Evolutionary conservation across 2,113 vertebrate species (phyloP).

Genomic region (Carettochelys insculpta): DNA sequence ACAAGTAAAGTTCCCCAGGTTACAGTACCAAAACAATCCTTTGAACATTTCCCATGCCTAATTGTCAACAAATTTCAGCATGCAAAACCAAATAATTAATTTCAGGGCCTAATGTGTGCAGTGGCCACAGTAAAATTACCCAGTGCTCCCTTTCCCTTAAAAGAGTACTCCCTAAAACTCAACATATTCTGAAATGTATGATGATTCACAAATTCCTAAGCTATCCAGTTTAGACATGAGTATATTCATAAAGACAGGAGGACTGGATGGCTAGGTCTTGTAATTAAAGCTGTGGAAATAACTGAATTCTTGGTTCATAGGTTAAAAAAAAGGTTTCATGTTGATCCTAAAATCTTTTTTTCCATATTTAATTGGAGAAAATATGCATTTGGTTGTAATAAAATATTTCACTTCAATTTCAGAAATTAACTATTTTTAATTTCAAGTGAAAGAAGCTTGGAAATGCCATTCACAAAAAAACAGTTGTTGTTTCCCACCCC

Average conservation of each 20-base stretch:
- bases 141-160: conserved; percentile 42
- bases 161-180: neutral
- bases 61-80: conserved; percentile 41
- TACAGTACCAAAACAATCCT: neutral
- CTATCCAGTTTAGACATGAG: neutral
- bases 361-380: too few species aligned
- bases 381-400: neutral
- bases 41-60: neutral
- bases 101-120: conserved; percentile 7
- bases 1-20: neutral
- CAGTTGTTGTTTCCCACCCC: neutral
- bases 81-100: neutral
- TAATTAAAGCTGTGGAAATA: neutral
- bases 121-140: conserved; percentile 22
- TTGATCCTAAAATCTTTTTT: neutral
- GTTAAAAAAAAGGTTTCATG: too few species aligned
- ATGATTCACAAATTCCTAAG: neutral
- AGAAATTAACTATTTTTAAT: neutral
- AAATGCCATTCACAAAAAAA: neutral
- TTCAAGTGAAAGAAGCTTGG: neutral
- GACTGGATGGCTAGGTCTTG: neutral
- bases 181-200: neutral
- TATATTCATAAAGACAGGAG: neutral
- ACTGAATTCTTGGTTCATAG: neutral
- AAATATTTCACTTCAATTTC: neutral